Base-by-base conservation (phyloP, 2,888 invertebrate species). In the Pegoplata infirma region DNA sequence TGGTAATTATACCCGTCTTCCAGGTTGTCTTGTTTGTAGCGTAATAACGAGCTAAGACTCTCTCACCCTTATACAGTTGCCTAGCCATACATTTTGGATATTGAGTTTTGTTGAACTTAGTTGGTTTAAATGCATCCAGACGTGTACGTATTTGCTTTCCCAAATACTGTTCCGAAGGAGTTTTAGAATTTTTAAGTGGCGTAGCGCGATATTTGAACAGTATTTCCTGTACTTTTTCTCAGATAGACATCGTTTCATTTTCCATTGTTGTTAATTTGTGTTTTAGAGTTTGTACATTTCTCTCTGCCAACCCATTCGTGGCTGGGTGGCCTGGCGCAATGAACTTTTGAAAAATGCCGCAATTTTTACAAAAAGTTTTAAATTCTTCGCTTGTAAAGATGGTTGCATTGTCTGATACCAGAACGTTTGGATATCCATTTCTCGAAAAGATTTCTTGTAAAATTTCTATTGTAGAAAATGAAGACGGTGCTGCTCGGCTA, bases 241-340 rank as follows among this genome's bases (percentile, higher is more conserved):
- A 21, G 0, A 74, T 51, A 10, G 66, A 92, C 91, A 49, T 8
- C 2, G 5, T 23, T 12, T 77, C 63, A 23, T 73, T 19, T 21
- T 5, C 6, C 79, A 76, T 71, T 4, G 75, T n/a, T 25, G 10
- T 47, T 23, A 72, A 36, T 25, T 61, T 46, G 6, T 51, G 28
- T 67, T 77, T 77, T 14, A 73, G 25, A 5, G 10, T 77, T 67
- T 73, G 71, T 3, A 73, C 25, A 6, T 25, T 5, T 6, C 25
- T 25, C 6, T 25, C 25, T 25, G 25, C 25, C 6, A 25, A 25
- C 4, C 25, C 25, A 6, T 25, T n/a, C n/a, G n/a, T n/a, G n/a
- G n/a, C n/a, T n/a, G n/a, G n/a, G n/a, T n/a, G n/a, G n/a, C n/a
- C n/a, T 40, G 78, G 78, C 25, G 69, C 74, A 19, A 79, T 79